Conservation (phyloP, 2,113 vertebrate species). For the Tretioscincus oriximinensis region DNA sequence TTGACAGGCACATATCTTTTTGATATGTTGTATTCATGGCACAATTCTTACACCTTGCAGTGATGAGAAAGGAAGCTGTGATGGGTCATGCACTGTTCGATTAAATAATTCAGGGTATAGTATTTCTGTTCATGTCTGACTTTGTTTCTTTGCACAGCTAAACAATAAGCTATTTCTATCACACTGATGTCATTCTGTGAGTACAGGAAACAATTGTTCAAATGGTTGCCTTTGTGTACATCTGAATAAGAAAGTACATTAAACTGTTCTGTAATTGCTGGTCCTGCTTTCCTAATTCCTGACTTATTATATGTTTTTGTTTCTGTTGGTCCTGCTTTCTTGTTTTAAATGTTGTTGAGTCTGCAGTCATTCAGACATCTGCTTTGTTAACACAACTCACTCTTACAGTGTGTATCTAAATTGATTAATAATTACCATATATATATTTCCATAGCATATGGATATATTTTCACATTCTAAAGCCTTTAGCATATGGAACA, state of each 20-base stretch:
- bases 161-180: slow-evolving; percentile 15
- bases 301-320: background rate
- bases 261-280: background rate
- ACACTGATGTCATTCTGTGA: slow-evolving; percentile 16
- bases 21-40: background rate
- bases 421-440: background rate
- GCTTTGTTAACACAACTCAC: background rate
- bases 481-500: background rate
- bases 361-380: background rate
- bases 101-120: background rate
- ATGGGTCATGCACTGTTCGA: background rate
- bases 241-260: background rate
- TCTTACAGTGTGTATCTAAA: background rate
- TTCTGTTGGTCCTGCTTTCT: background rate
- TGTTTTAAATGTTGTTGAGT: background rate
- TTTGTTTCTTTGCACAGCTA: slow-evolving; percentile 23
- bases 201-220: slow-evolving; percentile 27
- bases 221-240: slow-evolving; percentile 9
- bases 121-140: slow-evolving; percentile 26
- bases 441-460: no score
- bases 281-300: background rate
- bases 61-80: background rate
- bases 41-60: background rate
- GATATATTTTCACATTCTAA: background rate
- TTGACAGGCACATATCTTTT: background rate